Conservation (phyloP, 2,113 vertebrate genomes). For the Sardina pilchardus region DNA sequence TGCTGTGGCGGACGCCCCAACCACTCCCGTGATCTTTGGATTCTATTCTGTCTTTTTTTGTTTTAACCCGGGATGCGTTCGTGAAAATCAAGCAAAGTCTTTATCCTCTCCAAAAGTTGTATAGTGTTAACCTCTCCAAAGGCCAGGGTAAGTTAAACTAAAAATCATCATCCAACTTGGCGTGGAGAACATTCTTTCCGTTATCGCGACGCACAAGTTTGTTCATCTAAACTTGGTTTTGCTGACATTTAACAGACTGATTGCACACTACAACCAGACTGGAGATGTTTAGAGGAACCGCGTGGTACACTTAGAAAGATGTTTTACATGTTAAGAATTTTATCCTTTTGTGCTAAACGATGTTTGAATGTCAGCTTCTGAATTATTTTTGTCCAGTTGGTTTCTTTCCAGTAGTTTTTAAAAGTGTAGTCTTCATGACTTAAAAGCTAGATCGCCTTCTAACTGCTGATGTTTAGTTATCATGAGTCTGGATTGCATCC, state of each 20-base stretch:
- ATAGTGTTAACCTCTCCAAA: background rate
- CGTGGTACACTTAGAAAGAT: background rate
- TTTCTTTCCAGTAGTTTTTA: background rate
- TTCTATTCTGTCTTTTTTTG: background rate
- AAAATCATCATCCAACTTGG: background rate
- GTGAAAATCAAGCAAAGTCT: background rate
- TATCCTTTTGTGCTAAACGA: background rate
- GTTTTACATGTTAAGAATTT: background rate
- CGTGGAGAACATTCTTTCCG: background rate
- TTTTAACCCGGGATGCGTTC: background rate
- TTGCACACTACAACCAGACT: background rate
- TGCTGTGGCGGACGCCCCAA: constrained; percentile 25
- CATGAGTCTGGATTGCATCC: background rate
- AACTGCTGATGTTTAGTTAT: background rate
- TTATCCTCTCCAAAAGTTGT: background rate
- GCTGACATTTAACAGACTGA: background rate
- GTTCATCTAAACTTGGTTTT: background rate
- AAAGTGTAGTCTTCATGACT: background rate
- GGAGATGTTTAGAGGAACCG: background rate
- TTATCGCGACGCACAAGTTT: background rate
- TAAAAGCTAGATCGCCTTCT: background rate
- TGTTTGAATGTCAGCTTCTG: background rate
- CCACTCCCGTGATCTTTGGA: background rate
- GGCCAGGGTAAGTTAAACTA: background rate
- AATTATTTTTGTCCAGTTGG: background rate